Percentiles rank a stretch among this genome's conserved stretches.
Evolutionary conservation across 2,888 invertebrate genomes (phyloP).

Genomic region (Muscina levida): DNA sequence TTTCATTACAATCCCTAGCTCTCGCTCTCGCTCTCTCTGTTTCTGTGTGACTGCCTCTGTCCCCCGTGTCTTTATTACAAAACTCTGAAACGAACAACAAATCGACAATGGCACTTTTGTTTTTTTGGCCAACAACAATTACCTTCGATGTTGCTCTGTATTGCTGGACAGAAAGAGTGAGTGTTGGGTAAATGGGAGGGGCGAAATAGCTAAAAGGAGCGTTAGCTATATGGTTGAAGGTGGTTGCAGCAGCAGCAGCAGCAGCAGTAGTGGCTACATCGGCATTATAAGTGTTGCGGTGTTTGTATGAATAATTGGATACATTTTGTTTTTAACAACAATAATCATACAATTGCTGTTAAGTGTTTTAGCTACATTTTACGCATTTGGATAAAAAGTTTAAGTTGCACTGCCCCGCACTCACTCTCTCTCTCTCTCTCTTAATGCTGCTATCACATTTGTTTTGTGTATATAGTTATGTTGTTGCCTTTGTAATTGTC

Average conservation of each 20-base stretch:
- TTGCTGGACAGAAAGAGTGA: not conserved
- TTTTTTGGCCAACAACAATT: not conserved
- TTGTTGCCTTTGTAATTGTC: conserved; percentile 31
- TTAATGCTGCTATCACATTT: not conserved
- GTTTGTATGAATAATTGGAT: conserved; percentile 58
- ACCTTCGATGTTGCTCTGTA: not conserved
- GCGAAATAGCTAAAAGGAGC: not conserved
- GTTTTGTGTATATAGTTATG: not conserved
- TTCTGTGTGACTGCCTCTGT: too few species aligned
- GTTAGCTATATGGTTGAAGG: not conserved
- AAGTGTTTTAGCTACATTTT: conserved; percentile 57
- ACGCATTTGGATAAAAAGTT: not conserved
- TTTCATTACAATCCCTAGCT: too few species aligned
- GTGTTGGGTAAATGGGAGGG: not conserved
- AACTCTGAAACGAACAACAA: conserved; percentile 1
- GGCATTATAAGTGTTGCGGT: conserved; percentile 24
- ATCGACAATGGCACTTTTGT: conserved; percentile 29
- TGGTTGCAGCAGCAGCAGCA: not conserved
- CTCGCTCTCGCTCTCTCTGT: too few species aligned
- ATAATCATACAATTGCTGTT: conserved; percentile 61
- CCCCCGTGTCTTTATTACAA: too few species aligned
- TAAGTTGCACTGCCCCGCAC: too few species aligned
- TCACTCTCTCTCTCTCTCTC: too few species aligned
- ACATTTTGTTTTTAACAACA: conserved; percentile 59
- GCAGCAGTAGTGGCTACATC: not conserved